Conservation (phyloP, 2,888 invertebrate species). For the Lasius platythorax region DNA sequence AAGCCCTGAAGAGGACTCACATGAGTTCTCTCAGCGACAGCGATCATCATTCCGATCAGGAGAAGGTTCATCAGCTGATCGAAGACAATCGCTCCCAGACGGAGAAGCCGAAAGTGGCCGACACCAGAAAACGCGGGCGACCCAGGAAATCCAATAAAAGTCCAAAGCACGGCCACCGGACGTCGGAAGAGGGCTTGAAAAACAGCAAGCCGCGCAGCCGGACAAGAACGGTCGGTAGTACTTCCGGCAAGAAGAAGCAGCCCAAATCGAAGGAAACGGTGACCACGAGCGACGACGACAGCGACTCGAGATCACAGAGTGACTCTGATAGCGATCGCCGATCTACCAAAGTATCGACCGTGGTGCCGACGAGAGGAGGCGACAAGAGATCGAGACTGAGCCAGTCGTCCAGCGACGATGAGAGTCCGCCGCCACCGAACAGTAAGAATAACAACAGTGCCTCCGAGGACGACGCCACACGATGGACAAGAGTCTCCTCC, state of each 20-base stretch:
- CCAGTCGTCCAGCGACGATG: slow-evolving; percentile 81
- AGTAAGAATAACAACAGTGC: slow-evolving; percentile 73
- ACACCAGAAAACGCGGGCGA: slow-evolving; percentile 86
- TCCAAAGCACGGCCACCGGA: slow-evolving; percentile 77
- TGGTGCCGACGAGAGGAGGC: slow-evolving; percentile 62
- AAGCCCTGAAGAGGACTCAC: slow-evolving; percentile 85
- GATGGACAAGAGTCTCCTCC: slow-evolving; percentile 79
- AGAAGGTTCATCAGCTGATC: slow-evolving; percentile 79
- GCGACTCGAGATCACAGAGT: slow-evolving; percentile 81
- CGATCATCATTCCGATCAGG: slow-evolving; percentile 82
- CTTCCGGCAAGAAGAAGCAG: slow-evolving; percentile 83
- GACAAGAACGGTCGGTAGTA: slow-evolving; percentile 60
- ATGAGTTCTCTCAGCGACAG: slow-evolving; percentile 85
- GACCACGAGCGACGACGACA: slow-evolving; percentile 83
- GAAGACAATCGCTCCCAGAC: slow-evolving; percentile 75
- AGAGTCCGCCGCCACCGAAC: slow-evolving; percentile 68
- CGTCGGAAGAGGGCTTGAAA: slow-evolving; percentile 76
- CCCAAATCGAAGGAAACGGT: slow-evolving; percentile 85
- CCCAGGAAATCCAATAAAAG: slow-evolving; percentile 86
- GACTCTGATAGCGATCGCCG: slow-evolving; percentile 84
- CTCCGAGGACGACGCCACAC: slow-evolving; percentile 79
- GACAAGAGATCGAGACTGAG: slow-evolving; percentile 75
- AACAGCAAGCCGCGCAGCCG: slow-evolving; percentile 76
- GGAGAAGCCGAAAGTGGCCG: slow-evolving; percentile 84
- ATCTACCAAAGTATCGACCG: slow-evolving; percentile 66